Conservation (phyloP, 1,140 invertebrate species). For the Drosophila yakuba region DNA sequence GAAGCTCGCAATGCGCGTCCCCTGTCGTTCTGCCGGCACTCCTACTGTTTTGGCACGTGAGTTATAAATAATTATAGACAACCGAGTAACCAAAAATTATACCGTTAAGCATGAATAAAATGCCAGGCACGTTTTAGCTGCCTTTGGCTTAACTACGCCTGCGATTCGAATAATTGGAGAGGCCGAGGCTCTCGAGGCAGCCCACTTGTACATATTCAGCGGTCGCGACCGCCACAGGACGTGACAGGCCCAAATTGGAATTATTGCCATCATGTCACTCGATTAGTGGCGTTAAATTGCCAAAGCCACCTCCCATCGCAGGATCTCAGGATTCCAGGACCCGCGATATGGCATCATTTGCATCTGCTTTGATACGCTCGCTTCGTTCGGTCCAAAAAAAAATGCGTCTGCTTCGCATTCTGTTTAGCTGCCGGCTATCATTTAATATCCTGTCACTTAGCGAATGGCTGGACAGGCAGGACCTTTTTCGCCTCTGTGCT, state of each 20-base stretch:
- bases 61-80: constrained; percentile 78
- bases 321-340: background rate
- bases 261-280: constrained; percentile 77
- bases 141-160: constrained; percentile 12
- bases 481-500: background rate
- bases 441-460: constrained; percentile 70
- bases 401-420: constrained; percentile 13
- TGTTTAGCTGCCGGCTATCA: constrained; percentile 39
- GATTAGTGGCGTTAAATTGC: constrained; percentile 81
- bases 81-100: constrained; percentile 53
- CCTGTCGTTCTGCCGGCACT: constrained; percentile 4
- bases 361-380: constrained; percentile 39
- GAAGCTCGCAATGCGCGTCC: constrained; percentile 2
- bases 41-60: constrained; percentile 57
- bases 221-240: constrained; percentile 49
- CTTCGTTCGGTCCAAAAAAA: constrained; percentile 15
- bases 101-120: constrained; percentile 42
- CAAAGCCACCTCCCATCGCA: constrained; percentile 35
- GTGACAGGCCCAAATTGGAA: constrained; percentile 74
- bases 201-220: constrained; percentile 65
- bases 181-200: constrained; percentile 1
- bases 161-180: constrained; percentile 23
- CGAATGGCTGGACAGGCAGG: constrained; percentile 4
- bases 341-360: constrained; percentile 21
- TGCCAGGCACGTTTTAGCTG: constrained; percentile 63